Percentiles rank a stretch among this genome's conserved stretches.
Conservation (phyloP, 2,113 vertebrate species). For the Colossoma macropomum region DNA sequence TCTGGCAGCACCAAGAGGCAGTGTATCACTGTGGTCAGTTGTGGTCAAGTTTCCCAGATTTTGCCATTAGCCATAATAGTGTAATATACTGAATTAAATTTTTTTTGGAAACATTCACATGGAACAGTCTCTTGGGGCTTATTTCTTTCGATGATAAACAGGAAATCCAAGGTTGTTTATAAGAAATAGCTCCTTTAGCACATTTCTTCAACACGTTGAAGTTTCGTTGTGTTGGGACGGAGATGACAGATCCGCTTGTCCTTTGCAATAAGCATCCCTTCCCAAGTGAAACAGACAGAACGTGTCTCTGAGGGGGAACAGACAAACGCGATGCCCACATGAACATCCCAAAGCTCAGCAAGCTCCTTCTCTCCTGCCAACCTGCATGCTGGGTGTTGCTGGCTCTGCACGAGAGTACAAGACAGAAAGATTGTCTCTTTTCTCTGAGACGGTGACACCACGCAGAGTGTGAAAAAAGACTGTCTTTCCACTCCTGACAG, state of each 20-base stretch:
- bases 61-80: no score
- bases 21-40: no score
- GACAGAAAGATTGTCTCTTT: constrained; percentile 19
- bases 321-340: constrained; percentile 16
- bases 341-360: constrained; percentile 39
- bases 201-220: not conserved
- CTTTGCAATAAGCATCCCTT: not conserved
- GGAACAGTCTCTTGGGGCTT: no score
- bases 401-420: constrained; percentile 27
- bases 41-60: no score
- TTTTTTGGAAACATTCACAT: no score
- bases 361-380: constrained; percentile 38
- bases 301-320: constrained; percentile 20
- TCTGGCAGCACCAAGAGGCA: no score
- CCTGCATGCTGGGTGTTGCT: constrained; percentile 24
- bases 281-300: not conserved
- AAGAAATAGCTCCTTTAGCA: not conserved
- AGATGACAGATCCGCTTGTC: not conserved
- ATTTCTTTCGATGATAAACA: not conserved
- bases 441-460: constrained; percentile 25
- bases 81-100: no score
- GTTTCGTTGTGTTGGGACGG: not conserved
- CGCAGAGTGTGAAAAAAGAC: constrained; percentile 19
- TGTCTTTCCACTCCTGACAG: constrained; percentile 12
- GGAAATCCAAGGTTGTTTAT: not conserved